Percentiles rank a stretch among this genome's conserved stretches.
phyloP scores from a whole-genome alignment of 2,888 invertebrate genomes.

The Cryptophagus acutangulus region DNA sequence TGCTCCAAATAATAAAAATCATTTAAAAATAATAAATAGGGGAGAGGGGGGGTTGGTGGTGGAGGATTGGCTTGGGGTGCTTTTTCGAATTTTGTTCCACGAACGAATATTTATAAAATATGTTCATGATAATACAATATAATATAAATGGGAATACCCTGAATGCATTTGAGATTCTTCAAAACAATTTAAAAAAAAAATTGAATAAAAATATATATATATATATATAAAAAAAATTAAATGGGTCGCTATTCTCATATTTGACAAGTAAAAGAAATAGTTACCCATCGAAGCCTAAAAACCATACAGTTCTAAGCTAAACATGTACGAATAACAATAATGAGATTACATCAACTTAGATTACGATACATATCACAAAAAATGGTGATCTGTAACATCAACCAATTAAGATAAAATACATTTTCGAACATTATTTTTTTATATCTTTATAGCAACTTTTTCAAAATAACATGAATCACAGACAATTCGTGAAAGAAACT shows the following conservation, averaged over 20 bases:
- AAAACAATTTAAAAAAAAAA: neutral
- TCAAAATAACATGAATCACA: constrained; percentile 34
- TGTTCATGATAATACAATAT: constrained; percentile 8
- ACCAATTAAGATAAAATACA: constrained; percentile 25
- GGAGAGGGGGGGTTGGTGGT: too few relatives aligned
- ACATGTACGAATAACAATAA: constrained; percentile 36
- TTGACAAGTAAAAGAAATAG: constrained; percentile 15
- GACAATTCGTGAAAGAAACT: constrained; percentile 28
- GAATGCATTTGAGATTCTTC: constrained; percentile 17
- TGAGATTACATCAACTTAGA: constrained; percentile 38
- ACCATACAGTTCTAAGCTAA: constrained; percentile 33
- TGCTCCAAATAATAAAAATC: too few relatives aligned
- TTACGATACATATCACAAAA: constrained; percentile 32
- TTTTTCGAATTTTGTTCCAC: neutral
- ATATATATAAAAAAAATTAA: neutral
- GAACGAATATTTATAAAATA: constrained; percentile 1
- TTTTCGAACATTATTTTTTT: constrained; percentile 16
- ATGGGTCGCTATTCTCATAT: neutral
- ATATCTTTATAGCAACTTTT: constrained; percentile 24
- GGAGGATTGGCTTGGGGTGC: too few relatives aligned
- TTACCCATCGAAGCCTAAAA: constrained; percentile 28
- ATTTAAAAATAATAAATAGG: too few relatives aligned
- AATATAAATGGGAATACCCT: constrained; percentile 24
- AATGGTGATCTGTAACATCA: constrained; percentile 32
- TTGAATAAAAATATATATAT: too few relatives aligned